These are phyloP conservation scores for Ceyx cyanopectus DNA, from an alignment of 2,113 vertebrate species.

Conservation along the genomic window DNA sequence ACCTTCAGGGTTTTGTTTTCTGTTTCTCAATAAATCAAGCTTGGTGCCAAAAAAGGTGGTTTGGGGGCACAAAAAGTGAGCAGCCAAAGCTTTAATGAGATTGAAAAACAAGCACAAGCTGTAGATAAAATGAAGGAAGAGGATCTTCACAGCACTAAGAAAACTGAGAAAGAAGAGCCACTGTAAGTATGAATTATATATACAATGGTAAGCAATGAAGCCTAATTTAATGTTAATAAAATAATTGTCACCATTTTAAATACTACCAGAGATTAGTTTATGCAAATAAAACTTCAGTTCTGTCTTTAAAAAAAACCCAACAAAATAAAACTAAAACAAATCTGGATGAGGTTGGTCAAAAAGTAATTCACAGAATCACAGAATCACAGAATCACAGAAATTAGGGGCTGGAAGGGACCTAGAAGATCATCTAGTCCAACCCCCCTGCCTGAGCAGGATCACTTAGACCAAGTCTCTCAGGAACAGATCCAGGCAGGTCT, in stretches of 20 bases:
- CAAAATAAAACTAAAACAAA: no score
- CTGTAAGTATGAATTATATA: conserved; percentile 77
- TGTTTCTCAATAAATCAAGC: conserved; percentile 70
- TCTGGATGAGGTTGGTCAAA: not conserved
- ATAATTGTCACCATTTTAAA: not conserved
- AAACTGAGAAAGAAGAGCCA: conserved; percentile 74
- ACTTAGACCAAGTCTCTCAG: no score
- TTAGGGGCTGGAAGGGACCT: no score
- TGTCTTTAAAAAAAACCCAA: not conserved
- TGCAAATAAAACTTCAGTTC: not conserved
- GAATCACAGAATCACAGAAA: no score
- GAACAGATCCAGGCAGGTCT: no score
- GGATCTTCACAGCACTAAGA: conserved; percentile 63
- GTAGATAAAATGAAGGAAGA: conserved; percentile 86
- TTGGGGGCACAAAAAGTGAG: conserved; percentile 95
- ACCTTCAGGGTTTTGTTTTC: not conserved
- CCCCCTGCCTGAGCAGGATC: no score
- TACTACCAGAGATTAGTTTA: not conserved
- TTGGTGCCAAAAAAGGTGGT: conserved; percentile 88
- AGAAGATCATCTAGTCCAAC: no score
- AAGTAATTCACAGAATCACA: no score
- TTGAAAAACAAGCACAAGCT: conserved; percentile 92
- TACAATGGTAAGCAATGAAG: not conserved
- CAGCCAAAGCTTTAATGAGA: conserved; percentile 85
- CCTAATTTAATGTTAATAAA: not conserved